A percentile compares a stretch with the other conserved stretches of the same genome.
Evolutionary conservation across 1,140 invertebrate species (phyloP).

Genomic region (Cyclina sinensis): DNA sequence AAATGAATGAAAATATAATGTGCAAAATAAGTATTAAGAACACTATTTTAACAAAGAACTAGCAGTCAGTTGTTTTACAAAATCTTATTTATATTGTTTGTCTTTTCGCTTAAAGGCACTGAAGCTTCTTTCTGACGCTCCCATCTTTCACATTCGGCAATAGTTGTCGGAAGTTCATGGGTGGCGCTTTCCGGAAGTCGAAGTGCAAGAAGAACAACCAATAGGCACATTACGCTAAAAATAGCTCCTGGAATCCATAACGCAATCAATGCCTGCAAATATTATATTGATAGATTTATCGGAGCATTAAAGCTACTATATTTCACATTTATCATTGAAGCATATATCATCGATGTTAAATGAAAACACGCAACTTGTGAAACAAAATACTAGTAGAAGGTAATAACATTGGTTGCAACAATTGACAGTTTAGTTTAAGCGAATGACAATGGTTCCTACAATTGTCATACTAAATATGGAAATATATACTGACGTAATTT

Average conservation of each 20-base stretch:
- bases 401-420: too few species aligned
- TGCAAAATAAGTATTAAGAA: too few species aligned
- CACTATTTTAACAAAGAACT: too few species aligned
- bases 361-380: too few species aligned
- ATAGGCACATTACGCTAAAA: constrained; percentile 53
- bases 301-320: too few species aligned
- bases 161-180: constrained; percentile 50
- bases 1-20: too few species aligned
- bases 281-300: too few species aligned
- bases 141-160: constrained; percentile 50
- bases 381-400: too few species aligned
- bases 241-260: constrained; percentile 58
- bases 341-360: too few species aligned
- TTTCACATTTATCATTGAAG: too few species aligned
- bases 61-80: neutral
- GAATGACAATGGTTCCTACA: neutral
- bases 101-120: too few species aligned
- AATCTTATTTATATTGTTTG: too few species aligned
- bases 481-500: neutral
- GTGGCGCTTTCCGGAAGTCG: constrained; percentile 58
- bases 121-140: neutral
- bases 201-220: constrained; percentile 30
- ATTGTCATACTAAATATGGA: neutral
- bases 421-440: neutral
- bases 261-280: constrained; percentile 41